Evolutionary conservation across 2,797 vertebrate species (phyloP).

Genomic region (Parotocinclus haroldoi): DNA sequence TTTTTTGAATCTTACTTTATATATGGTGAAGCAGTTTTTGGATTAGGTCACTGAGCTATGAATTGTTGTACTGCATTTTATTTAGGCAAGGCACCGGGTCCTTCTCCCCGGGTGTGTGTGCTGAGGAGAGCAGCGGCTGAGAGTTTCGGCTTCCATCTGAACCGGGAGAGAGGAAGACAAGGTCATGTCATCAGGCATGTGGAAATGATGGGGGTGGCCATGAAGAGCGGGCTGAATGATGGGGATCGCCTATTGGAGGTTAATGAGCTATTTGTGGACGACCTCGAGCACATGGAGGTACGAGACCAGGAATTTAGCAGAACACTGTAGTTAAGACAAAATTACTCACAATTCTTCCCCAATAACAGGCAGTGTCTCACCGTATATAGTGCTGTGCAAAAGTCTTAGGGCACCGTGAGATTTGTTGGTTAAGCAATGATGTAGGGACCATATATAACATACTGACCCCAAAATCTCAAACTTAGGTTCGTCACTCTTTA

Average conservation of each 20-base stretch:
- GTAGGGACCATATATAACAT: no score
- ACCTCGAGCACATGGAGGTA: constrained; percentile 73
- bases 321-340: background rate
- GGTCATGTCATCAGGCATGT: constrained; percentile 72
- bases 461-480: no score
- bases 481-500: no score
- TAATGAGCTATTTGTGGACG: constrained; percentile 75
- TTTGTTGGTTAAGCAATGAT: no score
- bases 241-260: constrained; percentile 86
- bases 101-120: constrained; percentile 72
- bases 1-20: no score
- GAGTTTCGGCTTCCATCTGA: constrained; percentile 63
- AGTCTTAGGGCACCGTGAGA: no score
- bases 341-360: no score
- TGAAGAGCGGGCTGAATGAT: constrained; percentile 75
- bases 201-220: constrained; percentile 73
- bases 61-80: constrained; percentile 9
- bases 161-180: constrained; percentile 47
- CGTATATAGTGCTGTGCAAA: no score
- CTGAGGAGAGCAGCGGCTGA: constrained; percentile 71
- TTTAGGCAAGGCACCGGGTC: constrained; percentile 30
- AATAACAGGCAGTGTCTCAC: no score
- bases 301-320: constrained; percentile 34
- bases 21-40: no score
- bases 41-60: no score